phyloP scores from a whole-genome alignment of 2,113 vertebrate species.

The Thalassoma bifasciatum region DNA sequence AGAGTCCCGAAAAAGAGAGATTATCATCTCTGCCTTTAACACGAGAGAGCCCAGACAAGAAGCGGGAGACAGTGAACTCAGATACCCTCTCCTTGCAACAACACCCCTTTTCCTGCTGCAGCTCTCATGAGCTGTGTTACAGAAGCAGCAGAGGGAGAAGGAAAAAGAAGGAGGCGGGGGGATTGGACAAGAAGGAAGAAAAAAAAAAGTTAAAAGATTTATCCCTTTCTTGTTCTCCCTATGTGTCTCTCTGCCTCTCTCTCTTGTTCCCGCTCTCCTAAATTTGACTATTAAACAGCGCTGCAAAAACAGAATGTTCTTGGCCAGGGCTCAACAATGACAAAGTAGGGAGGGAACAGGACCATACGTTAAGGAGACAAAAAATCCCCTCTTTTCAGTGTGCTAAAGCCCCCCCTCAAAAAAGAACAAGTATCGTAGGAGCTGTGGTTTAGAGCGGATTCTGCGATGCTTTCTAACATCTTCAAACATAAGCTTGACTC shows the following conservation, averaged over 20 bases:
- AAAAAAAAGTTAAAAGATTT: conserved; percentile 74
- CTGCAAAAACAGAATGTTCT: conserved; percentile 86
- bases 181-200: not conserved
- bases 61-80: conserved; percentile 72
- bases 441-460: conserved; percentile 14
- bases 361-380: conserved; percentile 75
- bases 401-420: conserved; percentile 31
- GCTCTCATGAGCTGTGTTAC: conserved; percentile 61
- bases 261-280: conserved; percentile 69
- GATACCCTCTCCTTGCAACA: conserved; percentile 72
- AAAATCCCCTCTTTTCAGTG: conserved; percentile 47
- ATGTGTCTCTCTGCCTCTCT: conserved; percentile 59
- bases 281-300: conserved; percentile 81
- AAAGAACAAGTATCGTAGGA: conserved; percentile 11
- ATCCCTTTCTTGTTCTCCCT: conserved; percentile 69
- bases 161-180: conserved; percentile 25
- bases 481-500: not conserved
- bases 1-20: conserved; percentile 53
- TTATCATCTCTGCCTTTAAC: conserved; percentile 62
- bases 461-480: conserved; percentile 21
- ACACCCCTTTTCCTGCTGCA: conserved; percentile 65
- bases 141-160: conserved; percentile 55
- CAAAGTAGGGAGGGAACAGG: conserved; percentile 74
- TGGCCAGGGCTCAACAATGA: conserved; percentile 83
- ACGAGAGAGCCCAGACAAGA: conserved; percentile 46